Conservation (phyloP, 2,888 invertebrate genomes). For the Tortricodes alternella region DNA sequence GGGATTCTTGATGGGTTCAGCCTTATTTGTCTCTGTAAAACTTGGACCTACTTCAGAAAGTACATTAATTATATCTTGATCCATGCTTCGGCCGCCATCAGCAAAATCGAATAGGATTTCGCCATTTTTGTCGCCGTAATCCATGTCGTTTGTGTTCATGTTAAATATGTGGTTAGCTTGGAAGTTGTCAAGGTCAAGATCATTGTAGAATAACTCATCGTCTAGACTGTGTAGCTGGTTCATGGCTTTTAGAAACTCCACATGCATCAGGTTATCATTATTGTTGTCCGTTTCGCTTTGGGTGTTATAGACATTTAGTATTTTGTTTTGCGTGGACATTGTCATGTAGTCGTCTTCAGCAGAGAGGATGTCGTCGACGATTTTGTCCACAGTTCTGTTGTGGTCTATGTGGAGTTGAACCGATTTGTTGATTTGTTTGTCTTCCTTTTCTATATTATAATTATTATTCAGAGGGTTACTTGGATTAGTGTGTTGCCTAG, state of each 20-base stretch:
- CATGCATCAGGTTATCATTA: slow-evolving; percentile 64
- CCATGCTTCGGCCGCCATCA: slow-evolving; percentile 56
- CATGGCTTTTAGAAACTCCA: slow-evolving; percentile 73
- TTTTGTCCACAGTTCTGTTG: slow-evolving; percentile 65
- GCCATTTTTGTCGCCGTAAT: slow-evolving; percentile 44
- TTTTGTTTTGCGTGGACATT: slow-evolving; percentile 57
- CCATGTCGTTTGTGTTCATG: slow-evolving; percentile 54
- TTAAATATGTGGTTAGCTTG: slow-evolving; percentile 67
- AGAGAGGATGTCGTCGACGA: slow-evolving; percentile 73
- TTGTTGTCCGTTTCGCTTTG: slow-evolving; percentile 46
- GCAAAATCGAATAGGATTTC: slow-evolving; percentile 65
- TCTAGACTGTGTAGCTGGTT: slow-evolving; percentile 70
- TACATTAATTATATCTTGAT: slow-evolving; percentile 70
- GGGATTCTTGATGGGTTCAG: slow-evolving; percentile 41
- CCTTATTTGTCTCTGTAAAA: slow-evolving; percentile 33
- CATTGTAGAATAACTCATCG: slow-evolving; percentile 70
- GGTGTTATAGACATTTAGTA: slow-evolving; percentile 51
- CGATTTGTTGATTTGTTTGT: slow-evolving; percentile 33
- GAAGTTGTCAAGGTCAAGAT: slow-evolving; percentile 71
- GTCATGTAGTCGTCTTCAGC: slow-evolving; percentile 74
- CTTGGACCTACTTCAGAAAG: slow-evolving; percentile 37
- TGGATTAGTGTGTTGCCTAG: slow-evolving; percentile 53
- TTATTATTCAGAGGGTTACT: slow-evolving; percentile 1
- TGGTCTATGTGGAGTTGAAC: slow-evolving; percentile 42
- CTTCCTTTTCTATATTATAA: slow-evolving; percentile 27